phyloP scores from a whole-genome alignment of 2,888 invertebrate species.

The Apodemia mormo region DNA sequence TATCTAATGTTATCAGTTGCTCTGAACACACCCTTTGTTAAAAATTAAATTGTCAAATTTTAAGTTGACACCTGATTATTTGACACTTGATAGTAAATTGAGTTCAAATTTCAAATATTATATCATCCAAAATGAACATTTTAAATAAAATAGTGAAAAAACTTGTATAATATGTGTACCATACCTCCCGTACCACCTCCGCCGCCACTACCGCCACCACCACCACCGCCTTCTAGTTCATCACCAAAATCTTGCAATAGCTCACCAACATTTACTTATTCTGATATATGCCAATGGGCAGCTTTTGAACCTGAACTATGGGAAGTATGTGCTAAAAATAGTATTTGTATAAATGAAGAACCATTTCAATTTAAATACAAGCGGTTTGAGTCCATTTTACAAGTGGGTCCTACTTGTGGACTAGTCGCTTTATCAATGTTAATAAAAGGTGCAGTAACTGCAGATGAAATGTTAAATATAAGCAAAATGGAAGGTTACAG shows the following conservation, averaged over 20 bases:
- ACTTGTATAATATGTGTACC: slow-evolving; percentile 54
- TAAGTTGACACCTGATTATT: too few relatives aligned
- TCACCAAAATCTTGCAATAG: slow-evolving; percentile 27
- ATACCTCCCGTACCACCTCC: slow-evolving; percentile 53
- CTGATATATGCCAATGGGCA: slow-evolving; percentile 81
- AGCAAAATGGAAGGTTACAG: slow-evolving; percentile 86
- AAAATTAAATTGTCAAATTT: too few relatives aligned
- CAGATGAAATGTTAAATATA: slow-evolving; percentile 81
- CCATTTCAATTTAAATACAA: slow-evolving; percentile 76
- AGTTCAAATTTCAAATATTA: too few relatives aligned
- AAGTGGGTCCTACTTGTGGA: slow-evolving; percentile 91
- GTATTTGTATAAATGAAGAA: slow-evolving; percentile 69
- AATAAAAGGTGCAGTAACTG: slow-evolving; percentile 80
- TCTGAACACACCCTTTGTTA: too few relatives aligned
- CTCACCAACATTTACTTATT: slow-evolving; percentile 37
- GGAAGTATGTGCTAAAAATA: slow-evolving; percentile 80
- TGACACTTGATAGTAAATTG: too few relatives aligned
- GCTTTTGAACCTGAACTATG: slow-evolving; percentile 77
- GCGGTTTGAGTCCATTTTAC: slow-evolving; percentile 61
- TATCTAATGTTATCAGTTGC: too few relatives aligned
- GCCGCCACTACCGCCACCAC: slow-evolving; percentile 43
- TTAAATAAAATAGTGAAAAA: slow-evolving; percentile 24
- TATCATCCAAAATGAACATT: slow-evolving; percentile 1
- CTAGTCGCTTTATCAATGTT: slow-evolving; percentile 93
- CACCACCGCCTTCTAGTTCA: slow-evolving; percentile 36